Evolutionary conservation across 2,113 vertebrate genomes (phyloP).

Genomic region (Neoarius graeffei): DNA sequence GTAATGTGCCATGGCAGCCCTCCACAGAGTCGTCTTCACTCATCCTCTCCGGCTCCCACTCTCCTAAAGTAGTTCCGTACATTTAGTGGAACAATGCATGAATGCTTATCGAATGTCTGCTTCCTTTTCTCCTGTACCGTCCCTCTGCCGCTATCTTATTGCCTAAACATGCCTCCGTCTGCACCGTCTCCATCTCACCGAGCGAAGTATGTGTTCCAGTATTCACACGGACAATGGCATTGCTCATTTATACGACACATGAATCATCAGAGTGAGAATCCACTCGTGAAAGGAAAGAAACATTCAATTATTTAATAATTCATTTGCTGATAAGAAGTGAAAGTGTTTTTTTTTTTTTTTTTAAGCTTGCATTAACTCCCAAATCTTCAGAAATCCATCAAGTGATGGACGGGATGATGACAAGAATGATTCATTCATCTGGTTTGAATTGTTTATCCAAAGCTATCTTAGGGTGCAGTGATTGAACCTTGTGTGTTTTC

Average conservation of each 20-base stretch:
- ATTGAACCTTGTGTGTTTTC: not conserved
- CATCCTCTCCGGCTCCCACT: constrained; percentile 36
- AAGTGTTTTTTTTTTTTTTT: not conserved
- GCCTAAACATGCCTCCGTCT: not conserved
- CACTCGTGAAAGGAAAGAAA: not conserved
- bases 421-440: not conserved
- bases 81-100: constrained; percentile 61
- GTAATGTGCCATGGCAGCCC: constrained; percentile 60
- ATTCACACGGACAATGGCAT: constrained; percentile 14
- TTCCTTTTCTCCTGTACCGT: constrained; percentile 56
- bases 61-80: constrained; percentile 39
- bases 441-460: not conserved
- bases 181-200: not conserved
- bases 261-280: not conserved
- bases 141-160: constrained; percentile 16
- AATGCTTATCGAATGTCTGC: constrained; percentile 65
- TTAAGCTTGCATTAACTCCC: not conserved
- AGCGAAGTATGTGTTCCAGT: not conserved
- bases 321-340: not conserved
- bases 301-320: constrained; percentile 4
- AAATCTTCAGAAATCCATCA: not conserved
- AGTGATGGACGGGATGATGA: not conserved
- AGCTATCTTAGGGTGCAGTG: not conserved
- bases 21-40: constrained; percentile 56
- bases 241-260: not conserved